Evolutionary conservation across 37 sponge, comb jelly and placozoan genomes (phyloP).

Genomic region (Hexactinellida sp.): DNA sequence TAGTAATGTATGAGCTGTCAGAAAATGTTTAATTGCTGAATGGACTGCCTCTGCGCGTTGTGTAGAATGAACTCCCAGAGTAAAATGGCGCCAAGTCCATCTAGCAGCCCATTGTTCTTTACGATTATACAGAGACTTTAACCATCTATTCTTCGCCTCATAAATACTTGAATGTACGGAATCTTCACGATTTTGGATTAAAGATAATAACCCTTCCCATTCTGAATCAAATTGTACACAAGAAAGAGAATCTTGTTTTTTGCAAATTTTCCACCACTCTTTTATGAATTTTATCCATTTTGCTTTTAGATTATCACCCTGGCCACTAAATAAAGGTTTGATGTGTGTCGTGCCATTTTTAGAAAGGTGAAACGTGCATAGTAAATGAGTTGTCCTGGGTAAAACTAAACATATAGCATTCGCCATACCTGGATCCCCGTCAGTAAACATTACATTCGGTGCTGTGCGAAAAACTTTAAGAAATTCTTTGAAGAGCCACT

Average conservation of each 20-base stretch:
- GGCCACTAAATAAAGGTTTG: background rate
- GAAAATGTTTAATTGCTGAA: background rate
- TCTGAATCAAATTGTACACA: background rate
- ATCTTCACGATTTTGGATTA: background rate
- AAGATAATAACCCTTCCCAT: background rate
- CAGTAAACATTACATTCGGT: background rate
- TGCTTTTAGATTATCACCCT: background rate
- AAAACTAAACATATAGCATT: background rate
- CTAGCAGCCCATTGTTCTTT: background rate
- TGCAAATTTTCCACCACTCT: background rate
- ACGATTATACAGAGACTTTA: background rate
- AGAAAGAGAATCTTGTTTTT: background rate
- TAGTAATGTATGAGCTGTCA: background rate
- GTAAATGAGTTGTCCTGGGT: background rate
- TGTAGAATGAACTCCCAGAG: background rate
- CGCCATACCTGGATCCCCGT: background rate
- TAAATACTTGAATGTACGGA: background rate
- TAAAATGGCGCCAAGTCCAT: background rate
- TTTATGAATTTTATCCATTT: background rate
- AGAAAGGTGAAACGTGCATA: background rate
- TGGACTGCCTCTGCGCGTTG: background rate
- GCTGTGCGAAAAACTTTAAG: background rate
- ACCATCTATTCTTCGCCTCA: background rate
- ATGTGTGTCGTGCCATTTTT: background rate
- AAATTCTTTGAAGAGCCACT: background rate